Conservation (phyloP, 1,140 invertebrate species). For the Andrena cerasifolii region DNA sequence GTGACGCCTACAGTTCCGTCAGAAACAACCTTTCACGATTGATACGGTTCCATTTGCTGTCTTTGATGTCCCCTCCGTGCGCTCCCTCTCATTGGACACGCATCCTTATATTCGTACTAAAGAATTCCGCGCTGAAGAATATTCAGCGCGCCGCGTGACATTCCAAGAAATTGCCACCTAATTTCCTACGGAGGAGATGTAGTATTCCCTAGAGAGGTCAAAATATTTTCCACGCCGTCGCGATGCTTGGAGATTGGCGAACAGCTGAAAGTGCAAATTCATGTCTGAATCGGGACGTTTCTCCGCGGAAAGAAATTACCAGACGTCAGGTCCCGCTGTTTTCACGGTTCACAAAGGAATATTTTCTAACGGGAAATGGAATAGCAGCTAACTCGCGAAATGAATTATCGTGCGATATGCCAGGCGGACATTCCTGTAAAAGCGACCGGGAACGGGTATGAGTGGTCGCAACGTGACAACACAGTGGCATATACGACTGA, state of each 20-base stretch:
- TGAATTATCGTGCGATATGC: slow-evolving; percentile 41
- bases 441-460: slow-evolving; percentile 13
- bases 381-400: background rate
- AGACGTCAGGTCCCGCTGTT: background rate
- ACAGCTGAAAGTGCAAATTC: background rate
- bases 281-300: background rate
- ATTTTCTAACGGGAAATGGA: slow-evolving; percentile 20
- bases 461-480: slow-evolving; percentile 39
- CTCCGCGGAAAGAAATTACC: background rate
- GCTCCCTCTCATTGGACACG: background rate
- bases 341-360: slow-evolving; percentile 14
- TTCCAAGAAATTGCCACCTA: background rate
- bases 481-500: slow-evolving; percentile 46
- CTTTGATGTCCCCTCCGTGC: background rate
- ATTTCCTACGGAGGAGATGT: too few species aligned
- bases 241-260: background rate
- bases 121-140: background rate
- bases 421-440: slow-evolving; percentile 30
- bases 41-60: slow-evolving; percentile 12
- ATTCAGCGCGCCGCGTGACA: too few species aligned
- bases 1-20: slow-evolving; percentile 24
- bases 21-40: slow-evolving; percentile 22
- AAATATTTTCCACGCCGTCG: background rate
- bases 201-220: background rate
- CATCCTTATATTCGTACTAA: background rate